Evolutionary conservation across 2,113 vertebrate species (phyloP).

Genomic region (Scomber japonicus): DNA sequence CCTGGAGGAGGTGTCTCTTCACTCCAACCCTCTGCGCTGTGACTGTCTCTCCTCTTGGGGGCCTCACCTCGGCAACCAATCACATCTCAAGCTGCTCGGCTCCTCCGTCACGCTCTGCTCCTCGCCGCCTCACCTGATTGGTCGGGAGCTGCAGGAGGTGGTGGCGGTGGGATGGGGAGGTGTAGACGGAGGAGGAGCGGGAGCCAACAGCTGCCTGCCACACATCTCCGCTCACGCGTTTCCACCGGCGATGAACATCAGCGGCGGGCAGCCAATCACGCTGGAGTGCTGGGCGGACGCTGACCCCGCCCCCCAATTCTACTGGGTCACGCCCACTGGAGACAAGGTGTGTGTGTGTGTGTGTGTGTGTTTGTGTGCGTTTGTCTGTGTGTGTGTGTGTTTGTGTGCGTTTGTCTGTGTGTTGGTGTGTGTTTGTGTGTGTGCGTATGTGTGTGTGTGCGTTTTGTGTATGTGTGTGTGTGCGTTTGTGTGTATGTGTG

Average conservation of each 20-base stretch:
- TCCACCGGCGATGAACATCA: constrained; percentile 78
- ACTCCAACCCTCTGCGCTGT: constrained; percentile 87
- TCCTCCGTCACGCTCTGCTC: constrained; percentile 84
- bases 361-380: neutral
- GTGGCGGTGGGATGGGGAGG: constrained; percentile 72
- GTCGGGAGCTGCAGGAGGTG: constrained; percentile 83
- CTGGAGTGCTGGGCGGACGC: constrained; percentile 86
- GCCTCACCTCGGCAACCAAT: constrained; percentile 79
- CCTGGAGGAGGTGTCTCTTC: constrained; percentile 82
- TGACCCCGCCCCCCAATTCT: constrained; percentile 86
- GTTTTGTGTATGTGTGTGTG: too few relatives aligned
- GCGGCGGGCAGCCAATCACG: constrained; percentile 78
- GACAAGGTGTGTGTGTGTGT: constrained; percentile 76
- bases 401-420: too few relatives aligned
- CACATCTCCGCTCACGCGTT: constrained; percentile 82
- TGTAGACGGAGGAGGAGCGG: constrained; percentile 16
- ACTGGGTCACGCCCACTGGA: constrained; percentile 87
- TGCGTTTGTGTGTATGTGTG: too few relatives aligned
- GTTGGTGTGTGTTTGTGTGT: too few relatives aligned
- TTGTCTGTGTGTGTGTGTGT: too few relatives aligned
- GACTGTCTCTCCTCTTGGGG: constrained; percentile 87
- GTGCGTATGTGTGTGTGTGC: too few relatives aligned
- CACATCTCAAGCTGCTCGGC: constrained; percentile 83
- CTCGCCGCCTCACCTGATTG: constrained; percentile 78
- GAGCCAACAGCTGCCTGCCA: constrained; percentile 82